Conservation (phyloP, 1,140 invertebrate genomes). For the Atta texana region DNA sequence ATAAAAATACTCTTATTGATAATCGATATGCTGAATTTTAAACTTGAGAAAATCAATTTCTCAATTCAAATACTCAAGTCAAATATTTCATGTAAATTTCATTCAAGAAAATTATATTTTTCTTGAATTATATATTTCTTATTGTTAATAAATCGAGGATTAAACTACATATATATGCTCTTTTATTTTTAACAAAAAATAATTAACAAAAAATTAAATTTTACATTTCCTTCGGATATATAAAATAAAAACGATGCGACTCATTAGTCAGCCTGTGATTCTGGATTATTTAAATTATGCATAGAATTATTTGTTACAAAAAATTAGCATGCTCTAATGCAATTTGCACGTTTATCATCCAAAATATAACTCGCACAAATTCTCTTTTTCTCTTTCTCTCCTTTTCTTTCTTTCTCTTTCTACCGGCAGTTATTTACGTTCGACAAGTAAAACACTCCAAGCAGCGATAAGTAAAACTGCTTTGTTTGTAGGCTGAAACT, state of each 20-base stretch:
- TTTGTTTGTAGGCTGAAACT: constrained; percentile 74
- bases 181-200: neutral
- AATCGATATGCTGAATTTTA: neutral
- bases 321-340: neutral
- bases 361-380: constrained; percentile 67
- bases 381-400: neutral
- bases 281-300: neutral
- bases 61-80: neutral
- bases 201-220: neutral
- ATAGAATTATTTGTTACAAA: neutral
- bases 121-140: no score
- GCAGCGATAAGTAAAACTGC: constrained; percentile 66
- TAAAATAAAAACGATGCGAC: neutral
- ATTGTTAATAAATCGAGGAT: no score
- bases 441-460: constrained; percentile 67
- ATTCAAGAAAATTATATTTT: neutral
- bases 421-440: constrained; percentile 64
- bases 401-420: neutral
- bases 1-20: constrained; percentile 12
- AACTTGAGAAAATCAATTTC: constrained; percentile 6
- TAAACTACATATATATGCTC: neutral
- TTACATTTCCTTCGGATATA: neutral
- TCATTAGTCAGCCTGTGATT: neutral
- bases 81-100: neutral
- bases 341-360: constrained; percentile 48